Evolutionary conservation across 37 sponge, comb jelly and placozoan species (phyloP), one percentile per base, ranked within the genome.

Genomic region (Ephydatia muelleri): DNA sequence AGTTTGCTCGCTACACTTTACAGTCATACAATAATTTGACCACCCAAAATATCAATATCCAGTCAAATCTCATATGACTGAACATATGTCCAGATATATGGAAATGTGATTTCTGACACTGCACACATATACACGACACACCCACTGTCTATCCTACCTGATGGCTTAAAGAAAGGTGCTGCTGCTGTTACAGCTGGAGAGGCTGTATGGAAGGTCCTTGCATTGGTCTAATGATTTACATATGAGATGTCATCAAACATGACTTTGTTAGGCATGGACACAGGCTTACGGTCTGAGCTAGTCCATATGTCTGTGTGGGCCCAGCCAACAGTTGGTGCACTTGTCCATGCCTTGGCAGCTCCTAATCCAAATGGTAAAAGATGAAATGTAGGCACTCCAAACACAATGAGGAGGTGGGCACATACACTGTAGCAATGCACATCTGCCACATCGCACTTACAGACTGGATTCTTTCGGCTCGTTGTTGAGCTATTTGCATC

Each of bases 381-480:
- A n/a, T n/a, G n/a, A n/a, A 83, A 23, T 66, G 28, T 49, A 65
- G 0, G 35, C 30, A 72, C 13, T 27, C 47, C 21, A 73, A 43
- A 35, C 5, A 74, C 47, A 57, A 5, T 35, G 27, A 9, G 22
- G 49, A 77, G 27, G 8, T 28, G 49, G 8, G 9, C 37, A 27
- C 75, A 74, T 23, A 30, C 8, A 36, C 49, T 5, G 38, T 28
- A 27, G 12, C 23, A 81, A 43, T 43, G 6, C 43, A 43, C 43
- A 6, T 43, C 6, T 43, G 6, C 43, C 43, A 43, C n/a, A 9
- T 79, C 2, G 66, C 25, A 82, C 84, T 83, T 49, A 86, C 91
- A 22, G 75, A 75, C 68, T 90, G 94, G 11, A 93, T 84, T 69
- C 93, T 77, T 33, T 93, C 91, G 49, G 85, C 82, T 40, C 91